Conservation (phyloP, 1,140 invertebrate species). For the Laodelphax striatellus region DNA sequence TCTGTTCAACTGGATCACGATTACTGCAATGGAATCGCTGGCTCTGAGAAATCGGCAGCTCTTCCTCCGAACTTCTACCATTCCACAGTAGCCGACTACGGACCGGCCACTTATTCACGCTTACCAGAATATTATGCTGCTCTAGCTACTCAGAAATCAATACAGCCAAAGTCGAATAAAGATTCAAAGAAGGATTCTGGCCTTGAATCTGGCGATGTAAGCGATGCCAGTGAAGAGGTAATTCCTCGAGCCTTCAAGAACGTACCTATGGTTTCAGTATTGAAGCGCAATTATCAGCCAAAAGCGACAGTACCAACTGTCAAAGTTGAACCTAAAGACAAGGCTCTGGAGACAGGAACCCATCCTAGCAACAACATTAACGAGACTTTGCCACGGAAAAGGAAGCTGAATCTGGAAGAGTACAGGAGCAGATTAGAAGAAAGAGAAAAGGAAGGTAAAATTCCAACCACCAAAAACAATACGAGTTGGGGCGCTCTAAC, state of each 20-base stretch:
- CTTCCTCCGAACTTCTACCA: slow-evolving; percentile 14
- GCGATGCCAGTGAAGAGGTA: slow-evolving; percentile 28
- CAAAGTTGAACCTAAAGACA: not conserved
- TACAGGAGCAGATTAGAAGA: slow-evolving; percentile 35
- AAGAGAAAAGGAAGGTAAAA: not conserved
- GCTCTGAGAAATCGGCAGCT: not conserved
- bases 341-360: not conserved
- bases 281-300: slow-evolving; percentile 23
- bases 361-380: not conserved
- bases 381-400: slow-evolving; percentile 23
- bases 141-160: slow-evolving; percentile 8
- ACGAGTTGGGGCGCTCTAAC: too few relatives aligned
- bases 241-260: slow-evolving; percentile 15
- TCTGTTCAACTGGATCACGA: slow-evolving; percentile 38
- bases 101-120: slow-evolving; percentile 7
- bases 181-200: slow-evolving; percentile 33
- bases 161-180: slow-evolving; percentile 14
- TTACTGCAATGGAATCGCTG: slow-evolving; percentile 32
- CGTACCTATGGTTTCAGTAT: slow-evolving; percentile 31
- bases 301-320: not conserved
- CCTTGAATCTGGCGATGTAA: slow-evolving; percentile 33
- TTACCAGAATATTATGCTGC: slow-evolving; percentile 15
- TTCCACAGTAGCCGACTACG: slow-evolving; percentile 18
- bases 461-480: too few relatives aligned
- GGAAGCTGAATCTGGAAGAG: slow-evolving; percentile 37